Base-by-base conservation (phyloP, 35 echinoderm and acorn worm genomes). In the Ptychodera flava region DNA sequence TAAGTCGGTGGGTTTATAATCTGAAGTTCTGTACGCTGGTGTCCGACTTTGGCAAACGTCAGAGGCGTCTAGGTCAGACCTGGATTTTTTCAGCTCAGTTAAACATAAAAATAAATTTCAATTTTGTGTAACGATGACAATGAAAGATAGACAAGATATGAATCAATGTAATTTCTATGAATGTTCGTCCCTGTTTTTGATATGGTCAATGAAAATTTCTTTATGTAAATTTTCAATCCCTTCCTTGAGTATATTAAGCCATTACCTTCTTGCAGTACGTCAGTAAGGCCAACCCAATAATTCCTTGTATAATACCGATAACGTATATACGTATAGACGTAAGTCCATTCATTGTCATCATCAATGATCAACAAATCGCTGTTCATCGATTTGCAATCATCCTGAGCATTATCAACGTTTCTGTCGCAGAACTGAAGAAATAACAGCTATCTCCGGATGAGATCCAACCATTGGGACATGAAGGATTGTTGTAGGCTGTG, bases 391-490 rank as follows among this genome's bases (percentile, higher is more conserved):
- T 86, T 34, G 35, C 93, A 95, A 28, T 88, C 80, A 0, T 78
- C 34, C 52, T 79, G 76, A 31, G 93, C 93, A 16, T 77, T 37
- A 29, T 84, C 78, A 87, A 87, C 91, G 32, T 78, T 87, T 36
- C 29, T 77, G 93, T 89, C 34, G 79, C 77, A 1, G 83, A 31
- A 76, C 90, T 85, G 87, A 92, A 95, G 79, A 80, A 82, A 75
- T 95, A 95, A 37, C 93, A 95, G 79, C 90, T 95, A 35, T 91
- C 82, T 16, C 84, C 81, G 36, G 38, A 22, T n/a, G 84, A 89
- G 64, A 79, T 52, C 93, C 93, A 95, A 35, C 93, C 86, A 52
- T 78, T 86, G 28, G 35, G 32, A 36, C 93, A 95, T n/a, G 80
- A 35, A 38, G 86, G 36, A 32, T 95, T 90, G 83, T 84, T 32